Percentiles rank a stretch among this genome's conserved stretches.
Conservation (phyloP, 2,113 vertebrate genomes). For the Stercorarius parasiticus region DNA sequence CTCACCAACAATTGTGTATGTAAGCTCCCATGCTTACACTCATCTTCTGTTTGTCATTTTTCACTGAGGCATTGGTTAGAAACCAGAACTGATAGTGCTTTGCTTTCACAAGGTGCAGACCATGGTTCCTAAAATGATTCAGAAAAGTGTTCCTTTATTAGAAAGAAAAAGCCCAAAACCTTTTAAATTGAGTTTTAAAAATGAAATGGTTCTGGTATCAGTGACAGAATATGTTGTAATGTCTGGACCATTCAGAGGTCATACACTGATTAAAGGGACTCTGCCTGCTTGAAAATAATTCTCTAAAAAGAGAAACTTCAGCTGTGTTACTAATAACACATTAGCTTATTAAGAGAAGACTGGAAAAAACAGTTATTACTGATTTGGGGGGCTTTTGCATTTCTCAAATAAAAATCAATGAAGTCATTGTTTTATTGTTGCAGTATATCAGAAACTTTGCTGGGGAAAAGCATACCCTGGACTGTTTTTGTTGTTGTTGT, state of each 20-base stretch:
- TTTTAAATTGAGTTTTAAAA: constrained; percentile 26
- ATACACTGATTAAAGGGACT: not conserved
- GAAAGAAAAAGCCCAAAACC: not conserved
- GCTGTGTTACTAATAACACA: not conserved
- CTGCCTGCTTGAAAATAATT: not conserved
- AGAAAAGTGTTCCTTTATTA: not conserved
- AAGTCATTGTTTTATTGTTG: not conserved
- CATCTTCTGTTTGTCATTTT: not conserved
- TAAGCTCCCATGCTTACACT: not conserved
- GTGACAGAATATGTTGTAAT: constrained; percentile 18
- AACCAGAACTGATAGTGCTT: not conserved
- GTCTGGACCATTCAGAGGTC: constrained; percentile 22
- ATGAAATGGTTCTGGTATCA: not conserved
- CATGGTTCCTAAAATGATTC: not conserved
- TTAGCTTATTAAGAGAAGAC: not conserved
- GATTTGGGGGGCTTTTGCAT: not conserved
- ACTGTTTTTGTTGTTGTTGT: not conserved
- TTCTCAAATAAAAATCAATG: not conserved
- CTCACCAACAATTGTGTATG: not conserved
- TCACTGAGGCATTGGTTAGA: not conserved
- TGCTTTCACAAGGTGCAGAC: not conserved
- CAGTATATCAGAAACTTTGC: not conserved
- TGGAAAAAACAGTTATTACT: not conserved
- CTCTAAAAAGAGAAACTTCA: not conserved
- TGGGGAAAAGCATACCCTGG: not conserved